These are phyloP conservation scores for Artibeus lituratus DNA, from an alignment of 2,797 vertebrate species.

Conservation along the genomic window DNA sequence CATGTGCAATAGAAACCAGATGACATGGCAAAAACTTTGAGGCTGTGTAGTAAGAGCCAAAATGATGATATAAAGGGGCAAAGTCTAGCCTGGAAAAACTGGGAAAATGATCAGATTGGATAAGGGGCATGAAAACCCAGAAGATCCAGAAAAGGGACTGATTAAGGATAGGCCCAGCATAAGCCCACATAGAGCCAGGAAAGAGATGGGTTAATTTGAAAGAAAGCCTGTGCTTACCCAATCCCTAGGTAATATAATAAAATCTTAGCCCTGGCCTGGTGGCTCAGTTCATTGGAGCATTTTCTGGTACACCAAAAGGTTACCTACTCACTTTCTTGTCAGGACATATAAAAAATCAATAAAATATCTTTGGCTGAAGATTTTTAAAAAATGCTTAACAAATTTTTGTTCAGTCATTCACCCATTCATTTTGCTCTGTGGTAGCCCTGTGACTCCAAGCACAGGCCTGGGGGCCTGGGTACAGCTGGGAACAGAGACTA, in stretches of 20 bases:
- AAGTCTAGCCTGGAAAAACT: background rate
- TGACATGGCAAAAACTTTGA: too few species aligned
- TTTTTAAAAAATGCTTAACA: background rate
- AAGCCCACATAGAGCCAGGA: background rate
- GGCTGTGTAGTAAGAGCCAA: too few species aligned
- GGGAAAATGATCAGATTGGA: background rate
- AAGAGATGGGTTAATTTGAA: background rate
- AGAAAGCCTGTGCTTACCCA: background rate
- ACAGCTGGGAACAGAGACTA: background rate
- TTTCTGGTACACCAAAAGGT: background rate
- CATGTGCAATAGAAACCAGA: too few species aligned
- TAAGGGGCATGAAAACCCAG: background rate
- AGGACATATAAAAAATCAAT: background rate
- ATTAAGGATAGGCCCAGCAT: background rate
- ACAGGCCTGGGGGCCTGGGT: background rate
- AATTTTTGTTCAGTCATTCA: background rate
- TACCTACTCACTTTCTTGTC: background rate
- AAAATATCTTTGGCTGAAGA: background rate
- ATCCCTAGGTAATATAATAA: background rate
- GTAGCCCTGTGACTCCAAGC: background rate
- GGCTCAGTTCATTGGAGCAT: background rate
- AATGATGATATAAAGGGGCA: too few species aligned
- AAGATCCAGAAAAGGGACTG: background rate
- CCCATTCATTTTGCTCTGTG: background rate
- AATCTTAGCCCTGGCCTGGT: background rate